Percentiles rank a stretch among this genome's conserved stretches.
phyloP scores from a whole-genome alignment of 2,113 vertebrate genomes.

The Hippocampus abdominalis region DNA sequence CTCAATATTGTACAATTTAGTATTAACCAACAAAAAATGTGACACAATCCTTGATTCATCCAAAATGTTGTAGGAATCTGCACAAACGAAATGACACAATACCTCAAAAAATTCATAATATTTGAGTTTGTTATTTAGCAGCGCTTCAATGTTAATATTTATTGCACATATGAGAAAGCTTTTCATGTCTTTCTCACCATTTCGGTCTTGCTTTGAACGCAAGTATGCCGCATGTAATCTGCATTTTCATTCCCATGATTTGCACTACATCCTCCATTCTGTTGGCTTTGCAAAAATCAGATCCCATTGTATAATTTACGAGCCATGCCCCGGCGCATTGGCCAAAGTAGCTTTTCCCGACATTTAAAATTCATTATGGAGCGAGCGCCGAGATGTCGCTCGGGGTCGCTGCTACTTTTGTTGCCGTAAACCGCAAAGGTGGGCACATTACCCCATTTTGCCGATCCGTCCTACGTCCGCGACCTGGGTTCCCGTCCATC shows the following conservation, averaged over 20 bases:
- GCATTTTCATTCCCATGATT: constrained; percentile 21
- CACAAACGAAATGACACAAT: no score
- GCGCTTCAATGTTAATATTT: neutral
- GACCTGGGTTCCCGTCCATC: no score
- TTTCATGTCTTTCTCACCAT: neutral
- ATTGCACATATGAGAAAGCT: neutral
- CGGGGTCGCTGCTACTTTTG: neutral
- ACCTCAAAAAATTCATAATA: no score
- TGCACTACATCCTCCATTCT: constrained; percentile 4
- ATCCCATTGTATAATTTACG: constrained; percentile 32
- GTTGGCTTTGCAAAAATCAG: constrained; percentile 28
- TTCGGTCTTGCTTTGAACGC: neutral
- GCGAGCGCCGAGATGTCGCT: neutral
- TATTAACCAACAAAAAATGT: no score
- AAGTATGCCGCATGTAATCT: neutral
- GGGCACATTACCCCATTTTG: no score
- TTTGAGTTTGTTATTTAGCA: no score
- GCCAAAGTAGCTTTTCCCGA: neutral
- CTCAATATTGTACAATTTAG: no score
- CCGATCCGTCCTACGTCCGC: no score
- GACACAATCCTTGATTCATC: no score
- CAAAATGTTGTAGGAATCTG: no score
- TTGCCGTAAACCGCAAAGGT: neutral
- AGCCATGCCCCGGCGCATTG: neutral
- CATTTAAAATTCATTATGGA: constrained; percentile 36